Evolutionary conservation across 2,888 invertebrate species (phyloP), one percentile per base, ranked within the genome.

Genomic region (Sycophila texana): DNA sequence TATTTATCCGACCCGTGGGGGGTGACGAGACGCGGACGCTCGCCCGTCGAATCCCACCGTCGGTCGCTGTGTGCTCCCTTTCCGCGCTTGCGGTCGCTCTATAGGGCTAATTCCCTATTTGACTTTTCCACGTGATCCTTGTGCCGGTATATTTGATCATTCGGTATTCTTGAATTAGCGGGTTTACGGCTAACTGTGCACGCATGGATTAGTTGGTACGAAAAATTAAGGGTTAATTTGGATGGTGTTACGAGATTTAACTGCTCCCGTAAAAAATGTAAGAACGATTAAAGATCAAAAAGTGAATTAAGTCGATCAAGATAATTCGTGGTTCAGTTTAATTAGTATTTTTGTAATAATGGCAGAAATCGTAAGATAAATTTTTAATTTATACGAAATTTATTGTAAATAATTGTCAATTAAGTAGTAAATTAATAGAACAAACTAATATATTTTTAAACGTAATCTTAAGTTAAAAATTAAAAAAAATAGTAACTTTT

Each of bases 1-100:
- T 90, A 90, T 89, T 90, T 90, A 90, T 90, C 89, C 89, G 85
- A 86, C 90, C 89, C 90, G 85, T 85, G 90, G 89, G 89, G 87
- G 86, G 87, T 87, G 85, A 66, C 55, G 73, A 22, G 61, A 55
- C 61, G 47, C 72, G 60, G 78, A 78, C 71, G 72, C 55, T 66
- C 53, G 72, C 53, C 71, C 75, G 67, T 72, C 79, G 66, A 78
- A 74, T 66, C 72, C 39, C 74, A 66, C 60, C 70, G 14, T 30
- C 58, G 47, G 53, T 22, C 58, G 10, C 20, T 60, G 22, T 4
- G 20, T 22, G 26, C 26, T 10, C 63, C 20, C 26, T 49, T 26
- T 61, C 13, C 10, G 14, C 18, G 2, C 5, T 20, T 47, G 51
- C 47, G 4, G 5, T 74, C 18, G 22, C 39, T 61, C 30, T n/a